Evolutionary conservation across 1,140 invertebrate species (phyloP).

Genomic region (Halyomorpha halys): DNA sequence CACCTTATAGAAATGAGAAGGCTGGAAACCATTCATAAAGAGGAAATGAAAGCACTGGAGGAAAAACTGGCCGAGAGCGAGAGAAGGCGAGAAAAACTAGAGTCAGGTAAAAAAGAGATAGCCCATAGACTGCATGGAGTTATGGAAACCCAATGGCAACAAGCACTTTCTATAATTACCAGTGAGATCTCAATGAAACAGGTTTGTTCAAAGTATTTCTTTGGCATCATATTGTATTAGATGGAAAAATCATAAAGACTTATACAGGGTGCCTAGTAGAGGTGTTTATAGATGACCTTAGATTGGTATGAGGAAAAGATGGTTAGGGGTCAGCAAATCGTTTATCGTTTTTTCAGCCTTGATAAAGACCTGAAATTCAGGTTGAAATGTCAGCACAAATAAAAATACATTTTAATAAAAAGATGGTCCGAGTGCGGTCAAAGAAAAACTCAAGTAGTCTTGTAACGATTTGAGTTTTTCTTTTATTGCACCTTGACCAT

Average conservation of each 20-base stretch:
- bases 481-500: too few relatives aligned
- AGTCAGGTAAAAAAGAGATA: slow-evolving; percentile 46
- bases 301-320: too few relatives aligned
- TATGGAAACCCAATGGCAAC: slow-evolving; percentile 69
- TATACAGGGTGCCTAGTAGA: too few relatives aligned
- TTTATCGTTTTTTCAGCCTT: neutral
- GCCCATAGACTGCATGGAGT: slow-evolving; percentile 61
- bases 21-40: slow-evolving; percentile 63
- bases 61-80: slow-evolving; percentile 49
- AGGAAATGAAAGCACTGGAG: slow-evolving; percentile 57
- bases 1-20: slow-evolving; percentile 60
- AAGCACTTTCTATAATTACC: slow-evolving; percentile 58
- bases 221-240: neutral
- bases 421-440: too few relatives aligned
- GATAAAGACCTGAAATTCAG: neutral
- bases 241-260: neutral
- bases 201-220: neutral
- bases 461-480: too few relatives aligned
- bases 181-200: slow-evolving; percentile 24
- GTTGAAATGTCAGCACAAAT: neutral
- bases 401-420: too few relatives aligned
- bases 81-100: slow-evolving; percentile 20
- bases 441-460: too few relatives aligned
- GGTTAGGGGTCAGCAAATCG: too few relatives aligned
- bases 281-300: too few relatives aligned